These are phyloP conservation scores for Lomographa bimaculata DNA, from an alignment of 2,888 invertebrate genomes.

Conservation along the genomic window DNA sequence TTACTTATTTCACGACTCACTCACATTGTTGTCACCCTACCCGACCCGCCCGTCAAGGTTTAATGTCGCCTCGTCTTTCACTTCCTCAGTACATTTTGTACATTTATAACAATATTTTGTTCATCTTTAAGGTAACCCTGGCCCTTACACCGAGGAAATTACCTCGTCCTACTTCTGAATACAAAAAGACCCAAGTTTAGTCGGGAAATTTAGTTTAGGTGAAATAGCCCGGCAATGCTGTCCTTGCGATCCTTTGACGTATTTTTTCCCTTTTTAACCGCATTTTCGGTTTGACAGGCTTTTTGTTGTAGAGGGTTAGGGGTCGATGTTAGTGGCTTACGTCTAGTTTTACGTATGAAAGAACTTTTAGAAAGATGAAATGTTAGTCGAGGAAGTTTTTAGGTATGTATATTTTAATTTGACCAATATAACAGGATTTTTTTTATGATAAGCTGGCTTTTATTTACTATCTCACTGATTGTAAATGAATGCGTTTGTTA, in stretches of 20 bases:
- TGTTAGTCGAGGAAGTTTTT: too few relatives aligned
- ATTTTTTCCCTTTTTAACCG: constrained; percentile 17
- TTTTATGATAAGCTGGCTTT: too few relatives aligned
- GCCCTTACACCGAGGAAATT: constrained; percentile 58
- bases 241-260: constrained; percentile 20
- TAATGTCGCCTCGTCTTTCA: constrained; percentile 43
- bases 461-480: too few relatives aligned
- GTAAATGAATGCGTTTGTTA: too few relatives aligned
- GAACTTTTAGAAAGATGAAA: too few relatives aligned
- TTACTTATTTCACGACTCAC: too few relatives aligned
- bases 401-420: too few relatives aligned
- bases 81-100: constrained; percentile 39
- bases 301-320: constrained; percentile 2
- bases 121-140: constrained; percentile 49
- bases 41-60: constrained; percentile 40
- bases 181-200: constrained; percentile 36
- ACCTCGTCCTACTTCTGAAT: constrained; percentile 42
- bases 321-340: too few relatives aligned
- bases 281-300: constrained; percentile 15
- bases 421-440: too few relatives aligned
- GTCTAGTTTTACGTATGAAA: too few relatives aligned
- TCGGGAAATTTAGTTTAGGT: constrained; percentile 30
- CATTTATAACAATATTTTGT: constrained; percentile 63
- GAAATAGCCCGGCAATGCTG: constrained; percentile 24
- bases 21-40: too few relatives aligned